Percentiles rank a stretch among this genome's conserved stretches.
Evolutionary conservation across 2,113 vertebrate genomes (phyloP).

Genomic region (Esox niger): DNA sequence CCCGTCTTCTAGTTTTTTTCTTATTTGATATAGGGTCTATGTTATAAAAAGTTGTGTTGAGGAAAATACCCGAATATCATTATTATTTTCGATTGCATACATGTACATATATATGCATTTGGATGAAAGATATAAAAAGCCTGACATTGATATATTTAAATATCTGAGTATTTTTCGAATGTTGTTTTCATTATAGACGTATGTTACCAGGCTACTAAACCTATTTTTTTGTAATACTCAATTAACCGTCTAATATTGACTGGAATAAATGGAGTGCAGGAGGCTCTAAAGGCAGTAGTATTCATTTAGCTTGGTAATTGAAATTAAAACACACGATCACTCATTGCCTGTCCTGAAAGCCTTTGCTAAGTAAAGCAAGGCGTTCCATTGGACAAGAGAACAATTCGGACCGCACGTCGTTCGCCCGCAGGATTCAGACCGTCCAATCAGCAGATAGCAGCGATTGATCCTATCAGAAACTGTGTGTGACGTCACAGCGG

Average conservation of each 20-base stretch:
- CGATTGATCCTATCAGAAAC: slow-evolving; percentile 26
- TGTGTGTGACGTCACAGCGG: slow-evolving; percentile 37
- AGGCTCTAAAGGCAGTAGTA: slow-evolving; percentile 55
- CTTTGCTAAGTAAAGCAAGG: slow-evolving; percentile 22
- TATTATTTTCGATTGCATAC: neutral
- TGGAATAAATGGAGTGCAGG: slow-evolving; percentile 65
- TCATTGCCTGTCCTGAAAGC: slow-evolving; percentile 35
- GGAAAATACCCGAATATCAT: neutral
- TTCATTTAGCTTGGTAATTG: slow-evolving; percentile 64
- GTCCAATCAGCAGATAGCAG: slow-evolving; percentile 57
- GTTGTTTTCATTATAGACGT: slow-evolving; percentile 38
- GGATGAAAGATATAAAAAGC: too few relatives aligned
- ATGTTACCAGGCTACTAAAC: slow-evolving; percentile 58
- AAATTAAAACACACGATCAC: slow-evolving; percentile 70
- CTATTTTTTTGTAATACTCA: slow-evolving; percentile 63
- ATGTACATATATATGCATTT: neutral
- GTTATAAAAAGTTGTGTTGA: too few relatives aligned
- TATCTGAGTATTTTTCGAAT: slow-evolving; percentile 24
- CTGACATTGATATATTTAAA: too few relatives aligned
- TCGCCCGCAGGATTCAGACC: slow-evolving; percentile 43
- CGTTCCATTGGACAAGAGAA: slow-evolving; percentile 51
- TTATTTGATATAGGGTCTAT: too few relatives aligned
- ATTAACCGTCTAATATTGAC: slow-evolving; percentile 66
- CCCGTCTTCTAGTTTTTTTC: too few relatives aligned
- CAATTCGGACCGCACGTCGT: slow-evolving; percentile 48